Conservation (phyloP, 2,888 invertebrate genomes). For the Macrophya annulata region DNA sequence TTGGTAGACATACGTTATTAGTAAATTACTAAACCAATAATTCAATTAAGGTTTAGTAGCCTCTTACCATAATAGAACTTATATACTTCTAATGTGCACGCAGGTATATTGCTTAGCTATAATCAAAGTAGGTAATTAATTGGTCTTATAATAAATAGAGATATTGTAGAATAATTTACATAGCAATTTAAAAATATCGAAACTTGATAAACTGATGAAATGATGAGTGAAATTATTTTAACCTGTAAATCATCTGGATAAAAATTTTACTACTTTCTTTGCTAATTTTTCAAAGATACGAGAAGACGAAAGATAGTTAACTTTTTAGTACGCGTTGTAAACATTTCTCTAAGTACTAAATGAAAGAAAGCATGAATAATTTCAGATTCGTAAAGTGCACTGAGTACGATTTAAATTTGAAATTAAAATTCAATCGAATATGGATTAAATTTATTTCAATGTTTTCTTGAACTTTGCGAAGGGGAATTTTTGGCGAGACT, state of each 20-base stretch:
- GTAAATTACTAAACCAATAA: neutral
- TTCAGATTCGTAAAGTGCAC: neutral
- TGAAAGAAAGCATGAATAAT: neutral
- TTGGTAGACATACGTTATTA: neutral
- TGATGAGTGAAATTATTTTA: neutral
- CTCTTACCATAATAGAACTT: neutral
- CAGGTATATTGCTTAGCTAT: neutral
- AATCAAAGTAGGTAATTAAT: neutral
- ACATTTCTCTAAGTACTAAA: neutral
- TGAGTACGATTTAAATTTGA: neutral
- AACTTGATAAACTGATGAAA: too few relatives aligned
- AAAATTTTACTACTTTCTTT: neutral
- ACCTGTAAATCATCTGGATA: slow-evolving; percentile 6
- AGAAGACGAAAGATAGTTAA: neutral
- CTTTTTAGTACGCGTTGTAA: neutral
- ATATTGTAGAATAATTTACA: neutral
- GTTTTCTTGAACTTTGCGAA: neutral
- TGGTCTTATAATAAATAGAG: neutral
- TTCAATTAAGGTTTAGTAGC: neutral
- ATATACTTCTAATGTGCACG: neutral
- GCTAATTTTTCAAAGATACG: neutral
- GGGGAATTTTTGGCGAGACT: neutral
- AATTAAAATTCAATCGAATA: slow-evolving; percentile 7
- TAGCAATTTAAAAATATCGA: too few relatives aligned
- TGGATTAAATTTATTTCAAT: neutral